A percentile compares a stretch with the other conserved stretches of the same genome.
phyloP scores from a whole-genome alignment of 1,140 invertebrate species.

The Magallana ariakensis region DNA sequence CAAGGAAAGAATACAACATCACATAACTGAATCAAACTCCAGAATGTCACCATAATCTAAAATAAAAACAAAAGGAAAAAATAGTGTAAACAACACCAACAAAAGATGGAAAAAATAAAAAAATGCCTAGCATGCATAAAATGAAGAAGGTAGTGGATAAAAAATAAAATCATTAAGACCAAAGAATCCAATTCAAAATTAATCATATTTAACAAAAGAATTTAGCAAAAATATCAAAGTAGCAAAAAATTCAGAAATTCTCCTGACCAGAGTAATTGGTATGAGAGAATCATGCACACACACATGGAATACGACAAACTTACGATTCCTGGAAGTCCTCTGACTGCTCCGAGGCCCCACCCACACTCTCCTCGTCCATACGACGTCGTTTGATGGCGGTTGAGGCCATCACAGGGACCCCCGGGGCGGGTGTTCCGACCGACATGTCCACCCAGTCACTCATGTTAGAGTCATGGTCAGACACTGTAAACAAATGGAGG shows the following conservation, averaged over 20 bases:
- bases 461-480: slow-evolving; percentile 61
- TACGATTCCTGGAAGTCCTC: slow-evolving; percentile 76
- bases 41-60: slow-evolving; percentile 20
- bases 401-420: slow-evolving; percentile 66
- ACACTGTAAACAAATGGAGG: slow-evolving; percentile 44
- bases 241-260: background rate
- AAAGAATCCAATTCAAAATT: background rate
- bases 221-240: background rate
- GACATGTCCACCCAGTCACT: slow-evolving; percentile 57
- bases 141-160: background rate
- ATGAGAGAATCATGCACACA: slow-evolving; percentile 19
- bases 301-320: slow-evolving; percentile 53
- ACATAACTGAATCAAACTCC: slow-evolving; percentile 4
- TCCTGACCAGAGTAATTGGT: background rate
- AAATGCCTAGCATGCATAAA: background rate
- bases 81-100: background rate
- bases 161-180: background rate
- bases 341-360: slow-evolving; percentile 74
- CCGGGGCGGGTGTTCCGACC: slow-evolving; percentile 79
- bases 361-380: slow-evolving; percentile 67
- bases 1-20: background rate
- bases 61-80: background rate
- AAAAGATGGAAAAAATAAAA: background rate
- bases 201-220: background rate
- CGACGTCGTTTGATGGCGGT: slow-evolving; percentile 70